Base-by-base conservation (phyloP, 2,113 vertebrate genomes). In the Pelmatolapia mariae region DNA sequence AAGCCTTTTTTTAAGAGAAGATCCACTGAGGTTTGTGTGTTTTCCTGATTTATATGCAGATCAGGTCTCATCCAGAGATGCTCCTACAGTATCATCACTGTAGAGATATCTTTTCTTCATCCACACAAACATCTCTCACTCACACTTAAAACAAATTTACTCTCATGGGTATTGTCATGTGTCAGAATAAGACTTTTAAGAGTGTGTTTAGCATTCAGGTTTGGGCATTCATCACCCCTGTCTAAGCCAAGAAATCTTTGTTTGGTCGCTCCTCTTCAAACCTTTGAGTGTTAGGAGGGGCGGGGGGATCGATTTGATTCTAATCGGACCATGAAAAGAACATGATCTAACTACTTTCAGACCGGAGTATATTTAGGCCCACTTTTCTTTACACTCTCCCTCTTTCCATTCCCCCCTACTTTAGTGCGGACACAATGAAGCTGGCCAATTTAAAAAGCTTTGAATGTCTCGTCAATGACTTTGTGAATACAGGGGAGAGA, bases 271-370 rank as follows among this genome's bases (percentile, higher is more conserved):
- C 97, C 94, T 98, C 97, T 98, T 97, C 97, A 98, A 97, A 97
- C 97, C 97, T 91, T 97, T 97, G 97, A 93, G 94, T 92, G 91
- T 93, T 94, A 89, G 94, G 90, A 90, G 81, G 97, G 97, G 97
- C 95, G 97, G 97, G 97, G 97, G 98, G 98, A 98, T 99, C 98
- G 98, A 98, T 99, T 99, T 99, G 98, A 99, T 99, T 99, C 98
- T 99, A 99, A 99, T 99, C 98, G 97, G 98, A 99, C 98, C 98
- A 99, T 99, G 98, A 99, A 99, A 99, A 99, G 98, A 99, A 99
- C 98, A 99, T 99, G 98, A 99, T 99, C 98, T 99, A 99, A 99
- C 98, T 98, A 97, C 98, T 98, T 99, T 98, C 97, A 98, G 97
- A 96, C 96, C 97, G 96, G 97, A 97, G 97, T 98, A 98, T 98